Conservation (phyloP, 2,797 vertebrate species). For the Cygnus olor region DNA sequence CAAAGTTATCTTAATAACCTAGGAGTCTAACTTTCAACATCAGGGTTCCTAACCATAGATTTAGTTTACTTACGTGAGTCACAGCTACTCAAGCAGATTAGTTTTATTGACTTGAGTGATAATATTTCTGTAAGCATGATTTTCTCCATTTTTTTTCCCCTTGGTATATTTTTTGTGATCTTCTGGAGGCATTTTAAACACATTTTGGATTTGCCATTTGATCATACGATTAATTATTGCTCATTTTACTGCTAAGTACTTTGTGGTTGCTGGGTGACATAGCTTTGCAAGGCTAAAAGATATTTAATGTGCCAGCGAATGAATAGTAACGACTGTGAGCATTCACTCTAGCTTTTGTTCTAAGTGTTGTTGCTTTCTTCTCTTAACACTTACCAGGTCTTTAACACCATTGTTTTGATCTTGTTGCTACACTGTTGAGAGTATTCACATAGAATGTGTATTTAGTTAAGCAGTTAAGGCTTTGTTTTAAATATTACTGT, state of each 20-base stretch:
- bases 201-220: not conserved
- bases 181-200: not conserved
- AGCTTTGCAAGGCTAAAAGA: not conserved
- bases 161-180: not conserved
- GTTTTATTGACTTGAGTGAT: not conserved
- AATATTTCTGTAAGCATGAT: not conserved
- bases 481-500: slow-evolving; percentile 14
- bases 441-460: not conserved
- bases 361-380: not conserved
- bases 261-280: not conserved
- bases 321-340: not conserved
- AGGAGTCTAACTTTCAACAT: not conserved
- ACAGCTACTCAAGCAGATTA: rapidly evolving
- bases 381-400: not conserved
- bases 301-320: not conserved
- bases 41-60: not conserved
- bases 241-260: not conserved
- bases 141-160: not conserved
- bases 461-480: not conserved
- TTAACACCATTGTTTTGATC: not conserved
- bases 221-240: not conserved
- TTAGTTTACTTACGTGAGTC: not conserved
- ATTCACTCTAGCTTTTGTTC: not conserved
- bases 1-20: not conserved
- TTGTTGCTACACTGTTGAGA: not conserved